A percentile compares a stretch with the other conserved stretches of the same genome.
Conservation (phyloP, 2,888 invertebrate species). For the Thymelicus acteon region DNA sequence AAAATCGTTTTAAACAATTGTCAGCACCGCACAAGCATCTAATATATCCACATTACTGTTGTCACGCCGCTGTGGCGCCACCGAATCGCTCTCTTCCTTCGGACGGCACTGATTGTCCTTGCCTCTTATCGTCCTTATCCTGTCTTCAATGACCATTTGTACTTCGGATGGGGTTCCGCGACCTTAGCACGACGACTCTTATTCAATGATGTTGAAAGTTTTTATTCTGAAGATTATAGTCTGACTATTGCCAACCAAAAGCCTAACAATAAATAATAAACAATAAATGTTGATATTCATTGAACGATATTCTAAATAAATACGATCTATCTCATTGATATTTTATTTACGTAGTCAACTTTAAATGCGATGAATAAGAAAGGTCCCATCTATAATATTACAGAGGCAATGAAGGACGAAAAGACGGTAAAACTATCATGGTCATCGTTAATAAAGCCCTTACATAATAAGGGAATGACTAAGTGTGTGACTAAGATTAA, state of each 20-base stretch:
- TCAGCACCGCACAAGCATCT: constrained; percentile 36
- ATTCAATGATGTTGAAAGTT: neutral
- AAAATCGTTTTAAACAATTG: constrained; percentile 37
- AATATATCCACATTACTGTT: constrained; percentile 37
- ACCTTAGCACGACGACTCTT: constrained; percentile 6
- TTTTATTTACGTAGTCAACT: no score
- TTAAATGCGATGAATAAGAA: no score
- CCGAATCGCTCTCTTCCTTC: constrained; percentile 70
- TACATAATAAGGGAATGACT: constrained; percentile 22
- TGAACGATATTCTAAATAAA: no score
- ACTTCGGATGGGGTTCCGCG: constrained; percentile 32
- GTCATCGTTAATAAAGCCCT: neutral
- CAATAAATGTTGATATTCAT: no score
- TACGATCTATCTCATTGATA: no score
- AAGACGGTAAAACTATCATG: neutral
- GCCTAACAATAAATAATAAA: no score
- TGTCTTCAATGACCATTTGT: constrained; percentile 50
- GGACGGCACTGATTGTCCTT: constrained; percentile 75
- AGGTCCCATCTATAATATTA: no score
- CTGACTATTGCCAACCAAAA: no score
- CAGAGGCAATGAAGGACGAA: neutral
- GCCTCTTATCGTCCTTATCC: constrained; percentile 68
- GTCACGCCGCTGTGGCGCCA: constrained; percentile 62
- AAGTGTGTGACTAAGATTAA: constrained; percentile 11
- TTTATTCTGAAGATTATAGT: no score